Evolutionary conservation across 2,797 vertebrate genomes (phyloP).

Genomic region (Onychomys leucogaster): DNA sequence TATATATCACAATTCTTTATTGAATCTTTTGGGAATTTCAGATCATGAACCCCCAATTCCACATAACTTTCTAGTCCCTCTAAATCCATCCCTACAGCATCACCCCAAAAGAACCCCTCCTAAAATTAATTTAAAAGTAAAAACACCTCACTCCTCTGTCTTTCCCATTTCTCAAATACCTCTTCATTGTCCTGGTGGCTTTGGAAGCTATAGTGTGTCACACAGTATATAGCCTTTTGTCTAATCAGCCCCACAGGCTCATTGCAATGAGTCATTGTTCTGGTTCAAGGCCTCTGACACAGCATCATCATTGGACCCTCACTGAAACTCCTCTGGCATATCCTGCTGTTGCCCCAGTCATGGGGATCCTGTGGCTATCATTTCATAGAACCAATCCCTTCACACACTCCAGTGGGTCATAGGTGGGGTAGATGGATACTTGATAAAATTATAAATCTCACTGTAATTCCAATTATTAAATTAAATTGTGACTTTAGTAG

Average conservation of each 20-base stretch:
- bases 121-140: too few relatives aligned
- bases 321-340: not conserved
- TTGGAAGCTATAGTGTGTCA: not conserved
- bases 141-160: not conserved
- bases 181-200: not conserved
- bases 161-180: not conserved
- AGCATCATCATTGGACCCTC: not conserved
- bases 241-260: not conserved
- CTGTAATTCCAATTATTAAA: not conserved
- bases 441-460: not conserved
- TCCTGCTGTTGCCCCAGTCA: not conserved
- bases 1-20: too few relatives aligned
- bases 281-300: not conserved
- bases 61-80: not conserved
- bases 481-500: not conserved
- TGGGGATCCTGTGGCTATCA: not conserved
- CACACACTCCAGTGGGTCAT: not conserved
- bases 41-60: not conserved
- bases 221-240: too few relatives aligned
- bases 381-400: not conserved
- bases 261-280: not conserved
- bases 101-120: too few relatives aligned
- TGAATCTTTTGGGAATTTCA: not conserved
- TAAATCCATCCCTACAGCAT: not conserved
- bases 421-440: not conserved